Percentiles rank a stretch among this genome's conserved stretches.
phyloP scores from a whole-genome alignment of 2,113 vertebrate species.

The Takifugu bimaculatus region DNA sequence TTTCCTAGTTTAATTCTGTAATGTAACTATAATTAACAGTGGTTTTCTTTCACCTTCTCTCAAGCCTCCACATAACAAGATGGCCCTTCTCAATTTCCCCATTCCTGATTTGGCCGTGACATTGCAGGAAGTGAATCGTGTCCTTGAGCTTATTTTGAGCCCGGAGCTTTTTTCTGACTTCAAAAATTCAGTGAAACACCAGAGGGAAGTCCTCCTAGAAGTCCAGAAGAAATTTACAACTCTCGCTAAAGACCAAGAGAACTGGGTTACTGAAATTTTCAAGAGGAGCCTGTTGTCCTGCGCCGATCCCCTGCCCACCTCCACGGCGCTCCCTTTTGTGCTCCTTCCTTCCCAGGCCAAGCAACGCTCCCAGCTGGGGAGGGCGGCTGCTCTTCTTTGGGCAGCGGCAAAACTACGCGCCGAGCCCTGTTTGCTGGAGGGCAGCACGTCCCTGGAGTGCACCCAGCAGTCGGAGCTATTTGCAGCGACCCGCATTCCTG shows the following conservation, averaged over 20 bases:
- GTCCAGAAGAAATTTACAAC: slow-evolving; percentile 49
- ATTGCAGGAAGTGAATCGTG: slow-evolving; percentile 70
- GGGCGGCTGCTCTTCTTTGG: slow-evolving; percentile 74
- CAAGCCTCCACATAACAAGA: slow-evolving; percentile 46
- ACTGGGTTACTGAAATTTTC: slow-evolving; percentile 78
- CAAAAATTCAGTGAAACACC: slow-evolving; percentile 56
- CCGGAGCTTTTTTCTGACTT: slow-evolving; percentile 67
- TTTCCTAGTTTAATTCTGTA: no score
- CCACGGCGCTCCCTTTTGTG: slow-evolving; percentile 72
- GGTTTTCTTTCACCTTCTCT: not conserved
- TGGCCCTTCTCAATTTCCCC: slow-evolving; percentile 74
- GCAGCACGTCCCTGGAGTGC: slow-evolving; percentile 63
- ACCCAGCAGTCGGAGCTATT: slow-evolving; percentile 77
- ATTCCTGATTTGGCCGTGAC: slow-evolving; percentile 73
- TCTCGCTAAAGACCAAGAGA: slow-evolving; percentile 54
- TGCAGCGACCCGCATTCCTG: slow-evolving; percentile 72
- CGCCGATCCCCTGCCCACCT: slow-evolving; percentile 67
- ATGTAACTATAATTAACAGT: not conserved
- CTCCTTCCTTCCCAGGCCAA: slow-evolving; percentile 58
- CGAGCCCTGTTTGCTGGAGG: slow-evolving; percentile 70
- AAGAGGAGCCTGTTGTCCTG: slow-evolving; percentile 70
- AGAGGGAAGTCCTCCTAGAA: slow-evolving; percentile 60
- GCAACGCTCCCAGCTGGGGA: slow-evolving; percentile 51
- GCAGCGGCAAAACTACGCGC: slow-evolving; percentile 70
- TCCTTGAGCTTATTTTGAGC: slow-evolving; percentile 73